Evolutionary conservation across 1,140 invertebrate species (phyloP).

Genomic region (Drosophila miranda): DNA sequence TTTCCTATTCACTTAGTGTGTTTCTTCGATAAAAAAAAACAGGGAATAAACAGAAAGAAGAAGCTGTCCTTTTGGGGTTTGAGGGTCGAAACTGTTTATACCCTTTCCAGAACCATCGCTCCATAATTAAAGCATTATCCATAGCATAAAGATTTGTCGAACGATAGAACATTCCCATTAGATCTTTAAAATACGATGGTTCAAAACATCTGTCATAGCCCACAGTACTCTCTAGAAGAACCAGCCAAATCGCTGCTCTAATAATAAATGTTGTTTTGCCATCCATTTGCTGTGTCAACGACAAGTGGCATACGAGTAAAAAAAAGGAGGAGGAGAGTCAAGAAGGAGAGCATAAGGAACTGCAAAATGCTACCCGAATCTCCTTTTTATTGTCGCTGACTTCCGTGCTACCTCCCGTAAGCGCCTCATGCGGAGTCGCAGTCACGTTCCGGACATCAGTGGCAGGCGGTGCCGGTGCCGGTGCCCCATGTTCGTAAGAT

Average conservation of each 20-base stretch:
- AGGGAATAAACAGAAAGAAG: neutral
- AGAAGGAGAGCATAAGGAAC: constrained; percentile 21
- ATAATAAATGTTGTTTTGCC: constrained; percentile 55
- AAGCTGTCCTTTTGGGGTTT: neutral
- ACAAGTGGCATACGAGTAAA: constrained; percentile 37
- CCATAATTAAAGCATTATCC: too few relatives aligned
- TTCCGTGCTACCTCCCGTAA: constrained; percentile 27
- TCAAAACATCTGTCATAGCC: neutral
- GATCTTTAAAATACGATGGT: too few relatives aligned
- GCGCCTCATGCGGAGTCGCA: constrained; percentile 42
- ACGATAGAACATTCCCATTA: too few relatives aligned
- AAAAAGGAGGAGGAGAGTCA: neutral
- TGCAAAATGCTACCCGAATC: constrained; percentile 34
- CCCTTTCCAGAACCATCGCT: too few relatives aligned
- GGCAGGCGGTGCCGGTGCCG: constrained; percentile 72
- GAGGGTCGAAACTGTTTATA: too few relatives aligned
- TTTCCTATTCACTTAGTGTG: too few relatives aligned
- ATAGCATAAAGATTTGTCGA: too few relatives aligned
- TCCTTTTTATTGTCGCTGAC: constrained; percentile 69
- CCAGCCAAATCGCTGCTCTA: constrained; percentile 16
- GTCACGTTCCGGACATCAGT: constrained; percentile 74
- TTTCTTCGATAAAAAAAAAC: too few relatives aligned
- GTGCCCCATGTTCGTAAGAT: constrained; percentile 41
- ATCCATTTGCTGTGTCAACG: constrained; percentile 38
- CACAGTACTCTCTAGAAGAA: constrained; percentile 4